Evolutionary conservation across 1,140 invertebrate genomes (phyloP).

Genomic region (Dinoponera quadriceps): DNA sequence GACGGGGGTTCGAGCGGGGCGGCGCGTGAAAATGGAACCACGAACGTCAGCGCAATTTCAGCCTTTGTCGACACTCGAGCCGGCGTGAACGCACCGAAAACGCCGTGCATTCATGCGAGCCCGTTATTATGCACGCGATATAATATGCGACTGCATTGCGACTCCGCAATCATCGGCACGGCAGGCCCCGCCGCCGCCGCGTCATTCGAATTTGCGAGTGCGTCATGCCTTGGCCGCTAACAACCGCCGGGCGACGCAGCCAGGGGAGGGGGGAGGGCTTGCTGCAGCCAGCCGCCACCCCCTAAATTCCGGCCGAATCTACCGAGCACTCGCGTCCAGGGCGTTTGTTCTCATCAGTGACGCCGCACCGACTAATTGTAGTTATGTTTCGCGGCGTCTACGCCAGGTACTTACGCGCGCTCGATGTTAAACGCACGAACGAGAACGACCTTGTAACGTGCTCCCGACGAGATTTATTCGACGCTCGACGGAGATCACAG

Average conservation of each 20-base stretch:
- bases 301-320: conserved; percentile 65
- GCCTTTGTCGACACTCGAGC: conserved; percentile 67
- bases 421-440: conserved; percentile 41
- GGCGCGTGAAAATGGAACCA: background rate
- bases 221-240: conserved; percentile 43
- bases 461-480: conserved; percentile 56
- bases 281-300: conserved; percentile 14
- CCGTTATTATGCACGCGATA: conserved; percentile 71
- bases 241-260: background rate
- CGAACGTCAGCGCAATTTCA: conserved; percentile 57
- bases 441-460: conserved; percentile 29
- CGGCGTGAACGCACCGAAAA: conserved; percentile 70
- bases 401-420: conserved; percentile 24
- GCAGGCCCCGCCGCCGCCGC: conserved; percentile 34
- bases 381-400: conserved; percentile 34
- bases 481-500: conserved; percentile 34
- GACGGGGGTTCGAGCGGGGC: background rate
- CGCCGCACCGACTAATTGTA: conserved; percentile 58
- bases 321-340: conserved; percentile 41
- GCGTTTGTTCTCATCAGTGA: conserved; percentile 66
- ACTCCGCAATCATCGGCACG: conserved; percentile 69
- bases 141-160: conserved; percentile 72
- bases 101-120: conserved; percentile 68
- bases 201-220: conserved; percentile 70
- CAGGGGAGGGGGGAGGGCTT: background rate